These are phyloP conservation scores for Anarrhichthys ocellatus DNA, from an alignment of 2,113 vertebrate species.

Conservation along the genomic window DNA sequence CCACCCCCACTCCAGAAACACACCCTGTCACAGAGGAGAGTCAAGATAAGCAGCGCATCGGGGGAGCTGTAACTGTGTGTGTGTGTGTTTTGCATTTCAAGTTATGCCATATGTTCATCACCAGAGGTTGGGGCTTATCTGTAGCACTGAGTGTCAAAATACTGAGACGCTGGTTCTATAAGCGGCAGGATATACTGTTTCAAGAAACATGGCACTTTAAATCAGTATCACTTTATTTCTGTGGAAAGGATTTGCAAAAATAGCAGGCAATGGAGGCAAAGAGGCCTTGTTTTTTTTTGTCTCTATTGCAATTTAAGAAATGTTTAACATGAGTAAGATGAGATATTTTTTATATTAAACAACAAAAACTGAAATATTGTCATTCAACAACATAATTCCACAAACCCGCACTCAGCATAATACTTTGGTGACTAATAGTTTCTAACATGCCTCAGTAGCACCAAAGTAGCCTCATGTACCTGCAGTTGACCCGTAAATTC, in stretches of 20 bases:
- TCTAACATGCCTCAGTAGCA: background rate
- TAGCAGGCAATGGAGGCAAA: background rate
- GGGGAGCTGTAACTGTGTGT: slow-evolving; percentile 18
- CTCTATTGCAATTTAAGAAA: background rate
- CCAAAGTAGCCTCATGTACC: background rate
- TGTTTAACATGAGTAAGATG: background rate
- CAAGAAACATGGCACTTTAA: background rate
- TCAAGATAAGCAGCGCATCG: slow-evolving; percentile 59
- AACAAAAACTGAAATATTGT: background rate
- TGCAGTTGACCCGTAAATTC: background rate
- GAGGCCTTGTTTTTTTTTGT: slow-evolving; percentile 3
- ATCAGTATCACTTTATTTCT: slow-evolving; percentile 1
- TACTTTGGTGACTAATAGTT: background rate
- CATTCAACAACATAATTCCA: background rate
- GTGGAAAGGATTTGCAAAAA: background rate
- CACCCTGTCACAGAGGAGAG: slow-evolving; percentile 53
- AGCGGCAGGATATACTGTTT: background rate
- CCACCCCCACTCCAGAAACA: slow-evolving; percentile 51
- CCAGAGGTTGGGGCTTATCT: slow-evolving; percentile 25
- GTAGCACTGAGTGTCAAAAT: background rate
- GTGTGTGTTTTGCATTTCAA: slow-evolving; percentile 33
- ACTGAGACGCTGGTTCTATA: slow-evolving; percentile 4
- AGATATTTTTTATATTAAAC: background rate
- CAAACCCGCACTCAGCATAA: background rate
- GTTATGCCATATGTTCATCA: slow-evolving; percentile 30